These are phyloP conservation scores for Meiosimyza platycephala DNA, from an alignment of 2,888 invertebrate genomes.

Conservation along the genomic window DNA sequence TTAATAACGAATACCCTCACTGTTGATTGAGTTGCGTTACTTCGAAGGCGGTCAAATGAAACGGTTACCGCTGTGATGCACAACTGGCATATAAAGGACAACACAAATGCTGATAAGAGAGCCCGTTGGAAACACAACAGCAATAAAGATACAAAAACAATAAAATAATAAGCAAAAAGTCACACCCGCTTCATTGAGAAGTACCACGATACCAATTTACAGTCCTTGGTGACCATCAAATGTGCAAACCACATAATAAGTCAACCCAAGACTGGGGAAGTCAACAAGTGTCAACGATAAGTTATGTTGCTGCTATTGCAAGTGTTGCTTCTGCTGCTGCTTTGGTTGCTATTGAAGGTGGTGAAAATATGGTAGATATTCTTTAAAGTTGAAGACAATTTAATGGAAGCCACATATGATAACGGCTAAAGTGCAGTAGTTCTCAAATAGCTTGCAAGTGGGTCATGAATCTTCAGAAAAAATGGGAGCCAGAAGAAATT, in stretches of 20 bases:
- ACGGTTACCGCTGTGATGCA: background rate
- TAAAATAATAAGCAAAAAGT: no score
- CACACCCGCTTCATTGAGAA: background rate
- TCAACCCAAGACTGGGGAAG: background rate
- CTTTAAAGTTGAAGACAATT: background rate
- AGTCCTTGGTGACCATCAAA: slow-evolving; percentile 1
- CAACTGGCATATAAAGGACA: no score
- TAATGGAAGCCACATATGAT: slow-evolving; percentile 1
- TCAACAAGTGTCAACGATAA: background rate
- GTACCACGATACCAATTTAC: background rate
- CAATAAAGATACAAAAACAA: background rate
- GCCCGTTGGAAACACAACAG: background rate
- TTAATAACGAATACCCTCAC: background rate
- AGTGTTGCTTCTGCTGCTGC: background rate
- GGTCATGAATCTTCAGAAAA: no score
- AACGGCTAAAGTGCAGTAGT: slow-evolving; percentile 33
- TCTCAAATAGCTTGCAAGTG: no score
- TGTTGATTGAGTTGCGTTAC: slow-evolving; percentile 1
- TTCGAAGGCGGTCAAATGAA: background rate
- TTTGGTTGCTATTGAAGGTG: background rate
- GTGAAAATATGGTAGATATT: background rate
- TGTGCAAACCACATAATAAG: background rate
- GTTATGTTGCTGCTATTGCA: background rate
- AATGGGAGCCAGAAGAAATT: no score
- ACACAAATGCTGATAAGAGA: background rate